phyloP scores from a whole-genome alignment of 2,797 vertebrate species.

The Clarias laeviceps region DNA sequence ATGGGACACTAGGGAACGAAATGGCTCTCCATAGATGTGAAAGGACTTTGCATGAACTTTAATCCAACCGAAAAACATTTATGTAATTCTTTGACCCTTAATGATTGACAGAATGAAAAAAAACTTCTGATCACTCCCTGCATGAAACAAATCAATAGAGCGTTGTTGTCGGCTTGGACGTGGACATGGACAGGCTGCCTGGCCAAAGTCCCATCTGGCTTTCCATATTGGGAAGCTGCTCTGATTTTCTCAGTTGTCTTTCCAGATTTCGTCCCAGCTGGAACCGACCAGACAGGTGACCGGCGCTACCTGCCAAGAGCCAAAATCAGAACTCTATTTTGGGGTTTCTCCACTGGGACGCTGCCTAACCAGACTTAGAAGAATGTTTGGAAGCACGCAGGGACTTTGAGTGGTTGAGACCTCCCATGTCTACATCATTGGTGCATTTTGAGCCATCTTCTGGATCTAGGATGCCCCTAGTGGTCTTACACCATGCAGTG shows the following conservation, averaged over 20 bases:
- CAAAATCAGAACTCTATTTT: background rate
- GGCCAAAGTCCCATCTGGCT: background rate
- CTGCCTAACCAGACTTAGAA: background rate
- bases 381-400: background rate
- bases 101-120: background rate
- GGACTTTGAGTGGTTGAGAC: background rate
- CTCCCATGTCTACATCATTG: background rate
- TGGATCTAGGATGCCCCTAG: background rate
- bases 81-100: background rate
- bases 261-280: background rate
- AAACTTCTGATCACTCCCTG: too few relatives aligned
- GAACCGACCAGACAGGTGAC: background rate
- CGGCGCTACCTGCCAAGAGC: background rate
- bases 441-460: background rate
- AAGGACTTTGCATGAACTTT: conserved; percentile 1
- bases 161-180: background rate
- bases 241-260: conserved; percentile 4
- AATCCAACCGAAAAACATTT: background rate
- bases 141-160: background rate
- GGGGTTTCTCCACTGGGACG: background rate
- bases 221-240: background rate
- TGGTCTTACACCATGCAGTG: background rate
- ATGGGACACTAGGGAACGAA: background rate
- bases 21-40: background rate
- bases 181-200: background rate